A percentile compares a stretch with the other conserved stretches of the same genome.
Conservation (phyloP, 37 sponge, comb jelly and placozoan species). For the Cliona cf. orientalis region DNA sequence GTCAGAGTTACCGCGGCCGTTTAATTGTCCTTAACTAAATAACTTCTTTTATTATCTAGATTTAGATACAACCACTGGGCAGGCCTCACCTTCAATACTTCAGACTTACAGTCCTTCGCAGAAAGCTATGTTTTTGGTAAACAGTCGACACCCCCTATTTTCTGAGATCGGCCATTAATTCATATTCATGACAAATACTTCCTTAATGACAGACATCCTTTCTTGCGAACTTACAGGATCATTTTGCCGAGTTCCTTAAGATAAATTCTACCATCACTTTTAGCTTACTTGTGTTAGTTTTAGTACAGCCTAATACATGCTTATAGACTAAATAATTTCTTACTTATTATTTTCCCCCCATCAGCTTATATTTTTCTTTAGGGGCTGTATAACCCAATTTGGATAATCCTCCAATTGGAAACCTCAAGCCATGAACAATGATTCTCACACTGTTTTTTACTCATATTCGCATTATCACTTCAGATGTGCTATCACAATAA, state of each 20-base stretch:
- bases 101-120: constrained; percentile 52
- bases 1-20: constrained; percentile 97
- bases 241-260: constrained; percentile 93
- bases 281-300: constrained; percentile 82
- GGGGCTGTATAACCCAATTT: constrained; percentile 83
- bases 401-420: constrained; percentile 81
- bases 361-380: constrained; percentile 38
- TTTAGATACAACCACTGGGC: constrained; percentile 90
- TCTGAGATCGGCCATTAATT: constrained; percentile 46
- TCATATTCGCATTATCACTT: constrained; percentile 93
- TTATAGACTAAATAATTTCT: constrained; percentile 44
- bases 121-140: constrained; percentile 92
- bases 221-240: constrained; percentile 82
- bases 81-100: constrained; percentile 84
- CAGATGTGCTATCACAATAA: constrained; percentile 70
- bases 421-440: constrained; percentile 82
- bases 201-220: no score
- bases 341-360: constrained; percentile 37
- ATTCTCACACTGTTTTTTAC: constrained; percentile 87
- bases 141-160: constrained; percentile 85
- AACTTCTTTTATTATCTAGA: constrained; percentile 55
- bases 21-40: constrained; percentile 78
- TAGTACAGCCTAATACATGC: constrained; percentile 52
- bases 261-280: constrained; percentile 80
- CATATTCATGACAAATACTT: neutral